These are phyloP conservation scores for Sympetrum striolatum DNA, from an alignment of 2,888 invertebrate species.

Conservation along the genomic window DNA sequence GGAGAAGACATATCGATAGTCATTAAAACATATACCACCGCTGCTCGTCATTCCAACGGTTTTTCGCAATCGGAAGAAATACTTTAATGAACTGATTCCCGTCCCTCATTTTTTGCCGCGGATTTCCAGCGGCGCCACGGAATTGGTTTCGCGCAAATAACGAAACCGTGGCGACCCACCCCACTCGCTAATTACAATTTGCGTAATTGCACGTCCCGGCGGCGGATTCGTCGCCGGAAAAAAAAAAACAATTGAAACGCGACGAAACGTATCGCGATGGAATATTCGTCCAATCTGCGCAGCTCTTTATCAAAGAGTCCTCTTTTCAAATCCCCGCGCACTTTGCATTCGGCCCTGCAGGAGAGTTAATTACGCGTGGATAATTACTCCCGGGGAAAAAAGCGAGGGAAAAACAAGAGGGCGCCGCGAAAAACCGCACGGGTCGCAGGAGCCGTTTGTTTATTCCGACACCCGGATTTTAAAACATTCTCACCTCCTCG, in stretches of 20 bases:
- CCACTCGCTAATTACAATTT: neutral
- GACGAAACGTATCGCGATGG: neutral
- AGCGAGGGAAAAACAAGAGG: neutral
- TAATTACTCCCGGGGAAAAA: neutral
- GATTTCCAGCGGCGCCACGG: neutral
- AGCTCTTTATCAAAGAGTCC: neutral
- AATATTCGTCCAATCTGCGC: neutral
- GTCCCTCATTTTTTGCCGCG: neutral
- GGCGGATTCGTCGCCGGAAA: neutral
- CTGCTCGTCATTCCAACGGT: neutral
- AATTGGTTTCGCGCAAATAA: neutral
- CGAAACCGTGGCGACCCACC: neutral
- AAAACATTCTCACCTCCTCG: neutral
- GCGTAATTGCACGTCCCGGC: neutral
- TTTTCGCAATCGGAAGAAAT: neutral
- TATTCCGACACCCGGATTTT: constrained; percentile 18
- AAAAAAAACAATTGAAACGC: neutral
- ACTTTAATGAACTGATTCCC: neutral
- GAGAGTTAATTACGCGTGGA: constrained; percentile 2
- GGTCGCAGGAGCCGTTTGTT: neutral
- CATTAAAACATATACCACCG: no score
- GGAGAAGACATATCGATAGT: no score
- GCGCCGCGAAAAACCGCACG: neutral
- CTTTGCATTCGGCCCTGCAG: neutral
- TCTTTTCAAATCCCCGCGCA: neutral